A percentile compares a stretch with the other conserved stretches of the same genome.
Conservation (phyloP, 2,113 vertebrate genomes). For the Morphnarchus princeps region DNA sequence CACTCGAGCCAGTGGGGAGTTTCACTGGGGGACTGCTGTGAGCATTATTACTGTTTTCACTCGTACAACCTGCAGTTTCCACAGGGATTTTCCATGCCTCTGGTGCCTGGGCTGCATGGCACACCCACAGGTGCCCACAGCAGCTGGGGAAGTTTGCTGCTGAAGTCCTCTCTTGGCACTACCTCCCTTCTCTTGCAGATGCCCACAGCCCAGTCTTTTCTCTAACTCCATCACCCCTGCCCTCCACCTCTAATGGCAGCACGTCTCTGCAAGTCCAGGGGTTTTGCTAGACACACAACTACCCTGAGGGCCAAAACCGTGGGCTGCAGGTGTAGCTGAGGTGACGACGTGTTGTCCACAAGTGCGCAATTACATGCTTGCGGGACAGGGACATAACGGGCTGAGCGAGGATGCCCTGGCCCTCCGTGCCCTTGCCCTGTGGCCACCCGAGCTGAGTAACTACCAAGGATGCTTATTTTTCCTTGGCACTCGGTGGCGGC, state of each 20-base stretch:
- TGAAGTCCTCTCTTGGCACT: too few relatives aligned
- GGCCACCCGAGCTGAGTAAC: not conserved
- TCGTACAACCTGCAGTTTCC: rapidly evolving
- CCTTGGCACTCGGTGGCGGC: rapidly evolving
- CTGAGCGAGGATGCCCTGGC: not conserved
- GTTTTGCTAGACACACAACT: not conserved
- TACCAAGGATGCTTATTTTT: not conserved
- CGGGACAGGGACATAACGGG: not conserved
- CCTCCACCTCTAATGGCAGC: not conserved
- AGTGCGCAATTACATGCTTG: not conserved
- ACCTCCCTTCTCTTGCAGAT: not conserved
- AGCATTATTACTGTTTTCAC: rapidly evolving
- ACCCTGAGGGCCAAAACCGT: rapidly evolving
- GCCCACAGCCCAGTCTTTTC: not conserved
- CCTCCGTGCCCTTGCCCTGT: not conserved
- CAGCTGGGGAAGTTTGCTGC: rapidly evolving
- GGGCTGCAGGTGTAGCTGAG: not conserved
- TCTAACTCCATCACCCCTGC: not conserved
- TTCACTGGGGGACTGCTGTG: not conserved
- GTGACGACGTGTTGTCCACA: not conserved
- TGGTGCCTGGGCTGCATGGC: not conserved
- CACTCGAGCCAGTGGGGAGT: rapidly evolving
- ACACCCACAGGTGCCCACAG: rapidly evolving
- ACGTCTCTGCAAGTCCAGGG: rapidly evolving
- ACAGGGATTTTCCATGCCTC: not conserved